These are phyloP conservation scores for Apodemia duryi DNA, from an alignment of 2,888 invertebrate genomes.

Conservation along the genomic window DNA sequence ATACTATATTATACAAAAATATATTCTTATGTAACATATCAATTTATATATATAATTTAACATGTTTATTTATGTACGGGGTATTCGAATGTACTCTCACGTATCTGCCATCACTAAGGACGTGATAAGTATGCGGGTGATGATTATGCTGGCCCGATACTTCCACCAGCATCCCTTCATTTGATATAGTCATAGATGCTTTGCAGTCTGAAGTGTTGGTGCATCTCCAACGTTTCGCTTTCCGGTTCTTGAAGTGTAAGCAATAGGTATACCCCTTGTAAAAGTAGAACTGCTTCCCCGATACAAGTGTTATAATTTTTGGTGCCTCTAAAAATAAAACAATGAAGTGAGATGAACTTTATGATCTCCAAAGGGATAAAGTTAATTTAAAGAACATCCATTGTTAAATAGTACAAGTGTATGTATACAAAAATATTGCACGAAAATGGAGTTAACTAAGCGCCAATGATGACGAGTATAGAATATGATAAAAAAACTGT, in stretches of 20 bases:
- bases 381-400: too few relatives aligned
- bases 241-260: slow-evolving; percentile 24
- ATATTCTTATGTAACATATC: too few relatives aligned
- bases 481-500: too few relatives aligned
- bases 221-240: slow-evolving; percentile 4
- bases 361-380: neutral
- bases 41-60: too few relatives aligned
- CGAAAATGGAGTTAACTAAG: too few relatives aligned
- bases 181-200: slow-evolving; percentile 30
- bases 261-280: slow-evolving; percentile 33
- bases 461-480: too few relatives aligned
- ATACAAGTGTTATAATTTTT: slow-evolving; percentile 22
- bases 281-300: slow-evolving; percentile 33
- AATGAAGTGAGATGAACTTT: neutral
- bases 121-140: slow-evolving; percentile 25
- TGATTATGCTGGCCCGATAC: slow-evolving; percentile 32
- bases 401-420: too few relatives aligned
- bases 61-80: neutral
- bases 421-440: too few relatives aligned
- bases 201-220: slow-evolving; percentile 25
- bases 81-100: slow-evolving; percentile 27
- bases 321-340: slow-evolving; percentile 8
- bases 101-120: slow-evolving; percentile 30
- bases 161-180: slow-evolving; percentile 24
- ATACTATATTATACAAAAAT: too few relatives aligned